Percentiles rank a stretch among this genome's conserved stretches.
Conservation (phyloP, 2,113 vertebrate species). For the Panthera tigris region DNA sequence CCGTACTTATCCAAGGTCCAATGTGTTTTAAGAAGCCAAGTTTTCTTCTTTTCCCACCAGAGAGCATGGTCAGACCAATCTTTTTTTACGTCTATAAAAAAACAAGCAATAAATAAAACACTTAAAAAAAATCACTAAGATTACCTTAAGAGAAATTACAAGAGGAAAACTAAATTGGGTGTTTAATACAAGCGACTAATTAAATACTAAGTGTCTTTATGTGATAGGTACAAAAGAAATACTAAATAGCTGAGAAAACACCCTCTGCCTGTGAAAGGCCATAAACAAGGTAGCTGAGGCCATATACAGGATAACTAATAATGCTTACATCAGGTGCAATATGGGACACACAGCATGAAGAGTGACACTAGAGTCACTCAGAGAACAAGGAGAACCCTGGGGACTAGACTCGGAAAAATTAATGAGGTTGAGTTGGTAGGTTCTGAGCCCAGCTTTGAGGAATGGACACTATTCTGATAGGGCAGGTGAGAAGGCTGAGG, state of each 20-base stretch:
- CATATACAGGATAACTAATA: not conserved
- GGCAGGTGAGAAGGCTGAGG: not conserved
- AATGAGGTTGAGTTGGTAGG: not conserved
- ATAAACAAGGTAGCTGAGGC: not conserved
- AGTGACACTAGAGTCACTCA: not conserved
- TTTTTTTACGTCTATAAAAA: slow-evolving; percentile 94
- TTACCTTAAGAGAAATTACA: slow-evolving; percentile 36
- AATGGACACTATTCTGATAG: not conserved
- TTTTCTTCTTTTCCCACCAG: slow-evolving; percentile 99
- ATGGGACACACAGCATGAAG: not conserved
- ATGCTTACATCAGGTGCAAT: not conserved
- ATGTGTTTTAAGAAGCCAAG: slow-evolving; percentile 98
- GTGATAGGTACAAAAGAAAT: not conserved
- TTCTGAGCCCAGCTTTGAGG: not conserved
- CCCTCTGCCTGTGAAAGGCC: not conserved
- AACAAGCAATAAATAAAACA: slow-evolving; percentile 48
- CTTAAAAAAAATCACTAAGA: slow-evolving; percentile 40
- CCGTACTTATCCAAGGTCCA: slow-evolving; percentile 99
- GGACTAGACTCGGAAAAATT: not conserved
- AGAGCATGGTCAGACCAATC: slow-evolving; percentile 99
- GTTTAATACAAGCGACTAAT: slow-evolving; percentile 39
- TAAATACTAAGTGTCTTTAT: not conserved
- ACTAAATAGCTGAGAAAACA: slow-evolving; percentile 1
- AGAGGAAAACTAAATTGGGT: not conserved
- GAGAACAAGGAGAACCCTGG: not conserved